Conservation (phyloP, 2,113 vertebrate species). For the Pipra filicauda region DNA sequence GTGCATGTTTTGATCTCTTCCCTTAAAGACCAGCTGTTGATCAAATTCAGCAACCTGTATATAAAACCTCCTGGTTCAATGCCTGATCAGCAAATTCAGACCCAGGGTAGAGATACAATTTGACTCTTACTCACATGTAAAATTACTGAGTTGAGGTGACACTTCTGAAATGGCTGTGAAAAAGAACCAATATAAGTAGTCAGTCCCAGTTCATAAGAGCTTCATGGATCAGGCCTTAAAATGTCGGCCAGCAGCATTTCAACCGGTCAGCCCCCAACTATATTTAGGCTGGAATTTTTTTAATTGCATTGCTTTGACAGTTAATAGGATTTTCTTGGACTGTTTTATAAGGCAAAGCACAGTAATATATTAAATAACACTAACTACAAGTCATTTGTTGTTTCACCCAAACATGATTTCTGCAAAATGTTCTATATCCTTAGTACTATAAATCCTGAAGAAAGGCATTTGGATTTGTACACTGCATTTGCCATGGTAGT, state of each 20-base stretch:
- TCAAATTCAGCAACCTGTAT: background rate
- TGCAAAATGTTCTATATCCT: background rate
- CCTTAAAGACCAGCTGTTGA: conserved; percentile 32
- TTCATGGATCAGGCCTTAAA: background rate
- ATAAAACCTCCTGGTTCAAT: background rate
- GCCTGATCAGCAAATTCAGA: background rate
- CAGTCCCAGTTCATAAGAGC: background rate
- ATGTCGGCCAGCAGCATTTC: background rate
- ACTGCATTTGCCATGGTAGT: background rate
- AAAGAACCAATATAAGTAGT: background rate
- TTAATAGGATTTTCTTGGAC: background rate
- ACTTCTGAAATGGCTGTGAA: background rate
- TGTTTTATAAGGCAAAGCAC: background rate
- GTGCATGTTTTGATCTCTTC: background rate
- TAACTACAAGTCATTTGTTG: background rate
- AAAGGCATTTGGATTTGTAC: background rate
- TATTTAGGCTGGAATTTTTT: background rate
- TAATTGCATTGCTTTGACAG: background rate
- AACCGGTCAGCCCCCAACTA: background rate
- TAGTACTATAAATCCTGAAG: background rate
- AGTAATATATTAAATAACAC: background rate
- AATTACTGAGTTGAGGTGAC: background rate
- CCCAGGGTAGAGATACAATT: background rate
- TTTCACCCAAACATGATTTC: background rate
- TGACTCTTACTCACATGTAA: background rate